Evolutionary conservation across 2,113 vertebrate genomes (phyloP).

Genomic region (Myotis yumanensis): DNA sequence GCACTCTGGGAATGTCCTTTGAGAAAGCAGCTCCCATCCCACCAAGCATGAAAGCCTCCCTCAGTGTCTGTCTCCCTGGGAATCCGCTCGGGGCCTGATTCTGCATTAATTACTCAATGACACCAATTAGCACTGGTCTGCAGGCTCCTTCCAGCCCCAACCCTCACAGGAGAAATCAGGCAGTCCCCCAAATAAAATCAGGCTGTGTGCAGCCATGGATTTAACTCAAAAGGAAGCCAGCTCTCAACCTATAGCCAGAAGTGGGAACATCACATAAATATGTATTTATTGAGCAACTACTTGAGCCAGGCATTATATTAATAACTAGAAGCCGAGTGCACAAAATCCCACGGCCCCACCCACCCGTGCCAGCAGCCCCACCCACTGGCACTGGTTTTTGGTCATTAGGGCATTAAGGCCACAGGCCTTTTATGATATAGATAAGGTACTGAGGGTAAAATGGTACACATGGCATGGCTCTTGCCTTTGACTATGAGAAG

Average conservation of each 20-base stretch:
- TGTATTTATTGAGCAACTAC: background rate
- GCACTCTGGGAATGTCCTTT: constrained; percentile 29
- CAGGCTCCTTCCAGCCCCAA: constrained; percentile 53
- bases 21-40: constrained; percentile 66
- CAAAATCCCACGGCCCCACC: no score
- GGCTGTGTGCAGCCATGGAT: background rate
- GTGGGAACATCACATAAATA: background rate
- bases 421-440: no score
- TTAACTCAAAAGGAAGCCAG: constrained; percentile 12
- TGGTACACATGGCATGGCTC: background rate
- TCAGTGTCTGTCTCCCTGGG: constrained; percentile 58
- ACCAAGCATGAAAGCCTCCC: constrained; percentile 47
- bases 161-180: constrained; percentile 31
- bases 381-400: no score
- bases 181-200: constrained; percentile 50
- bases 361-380: no score
- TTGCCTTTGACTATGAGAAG: background rate
- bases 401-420: no score
- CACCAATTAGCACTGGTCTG: constrained; percentile 69
- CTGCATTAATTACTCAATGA: constrained; percentile 72
- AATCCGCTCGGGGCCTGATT: constrained; percentile 53
- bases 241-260: background rate
- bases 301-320: background rate
- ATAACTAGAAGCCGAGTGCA: no score
- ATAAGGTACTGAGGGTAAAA: background rate